Percentiles rank a stretch among this genome's conserved stretches.
Conservation (phyloP, 2,113 vertebrate species). For the Motacilla alba region DNA sequence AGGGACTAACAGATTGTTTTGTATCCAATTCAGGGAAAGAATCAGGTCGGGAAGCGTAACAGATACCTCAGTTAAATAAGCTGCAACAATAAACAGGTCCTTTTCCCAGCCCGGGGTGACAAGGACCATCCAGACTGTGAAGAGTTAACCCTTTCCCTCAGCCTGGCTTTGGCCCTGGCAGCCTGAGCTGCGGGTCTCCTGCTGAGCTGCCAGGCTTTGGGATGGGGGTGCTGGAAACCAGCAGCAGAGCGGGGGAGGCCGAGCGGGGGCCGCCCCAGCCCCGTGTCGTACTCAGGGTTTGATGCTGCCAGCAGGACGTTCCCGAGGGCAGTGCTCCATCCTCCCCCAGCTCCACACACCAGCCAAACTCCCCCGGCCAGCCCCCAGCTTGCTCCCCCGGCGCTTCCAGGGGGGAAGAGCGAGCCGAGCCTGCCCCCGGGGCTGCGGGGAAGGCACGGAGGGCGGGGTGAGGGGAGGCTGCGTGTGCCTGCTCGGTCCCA, state of each 20-base stretch:
- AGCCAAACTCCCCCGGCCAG: background rate
- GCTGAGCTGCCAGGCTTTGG: slow-evolving; percentile 33
- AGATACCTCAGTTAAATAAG: slow-evolving; percentile 72
- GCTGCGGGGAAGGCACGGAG: background rate
- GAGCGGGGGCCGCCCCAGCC: background rate
- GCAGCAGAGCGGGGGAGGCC: background rate
- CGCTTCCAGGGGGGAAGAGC: background rate
- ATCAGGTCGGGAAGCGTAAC: slow-evolving; percentile 53
- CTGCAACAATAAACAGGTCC: slow-evolving; percentile 45
- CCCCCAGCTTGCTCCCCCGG: background rate
- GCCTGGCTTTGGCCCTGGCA: background rate
- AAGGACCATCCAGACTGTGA: slow-evolving; percentile 59
- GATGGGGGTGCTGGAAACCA: slow-evolving; percentile 10
- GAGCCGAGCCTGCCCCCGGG: background rate
- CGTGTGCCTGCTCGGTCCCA: background rate
- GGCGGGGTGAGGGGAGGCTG: background rate
- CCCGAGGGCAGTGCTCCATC: background rate
- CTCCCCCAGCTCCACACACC: background rate
- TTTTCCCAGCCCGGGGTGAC: background rate
- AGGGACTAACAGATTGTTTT: slow-evolving; percentile 60
- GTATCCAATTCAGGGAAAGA: slow-evolving; percentile 64
- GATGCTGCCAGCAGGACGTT: slow-evolving; percentile 36
- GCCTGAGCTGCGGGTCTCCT: background rate
- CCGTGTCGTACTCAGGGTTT: slow-evolving; percentile 73
- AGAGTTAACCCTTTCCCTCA: background rate